phyloP scores from a whole-genome alignment of 53 echinoderm and acorn worm species.

The Apostichopus leukothele region DNA sequence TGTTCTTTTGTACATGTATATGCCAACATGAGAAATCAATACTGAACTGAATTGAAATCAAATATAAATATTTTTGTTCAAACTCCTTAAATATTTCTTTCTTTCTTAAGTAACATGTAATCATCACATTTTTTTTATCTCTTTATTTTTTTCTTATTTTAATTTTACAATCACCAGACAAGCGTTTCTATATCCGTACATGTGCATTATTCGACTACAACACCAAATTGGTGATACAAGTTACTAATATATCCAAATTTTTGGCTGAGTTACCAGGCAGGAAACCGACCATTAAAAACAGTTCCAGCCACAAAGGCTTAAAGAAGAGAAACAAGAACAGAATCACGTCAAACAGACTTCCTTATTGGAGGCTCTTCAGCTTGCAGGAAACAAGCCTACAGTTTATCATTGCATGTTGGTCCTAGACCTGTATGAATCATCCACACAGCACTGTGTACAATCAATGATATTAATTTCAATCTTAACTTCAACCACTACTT shows the following conservation, averaged over 20 bases:
- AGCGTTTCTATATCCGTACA: neutral
- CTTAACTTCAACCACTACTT: too few relatives aligned
- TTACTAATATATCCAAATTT: neutral
- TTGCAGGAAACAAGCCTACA: neutral
- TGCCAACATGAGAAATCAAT: too few relatives aligned
- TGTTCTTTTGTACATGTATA: too few relatives aligned
- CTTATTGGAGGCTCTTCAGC: conserved; percentile 21
- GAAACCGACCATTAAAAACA: conserved; percentile 25
- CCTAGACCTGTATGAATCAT: conserved; percentile 7
- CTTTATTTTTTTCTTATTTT: too few relatives aligned
- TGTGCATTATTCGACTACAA: neutral
- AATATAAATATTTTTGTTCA: too few relatives aligned
- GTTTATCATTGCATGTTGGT: neutral
- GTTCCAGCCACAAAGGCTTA: conserved; percentile 33
- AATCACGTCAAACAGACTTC: conserved; percentile 41
- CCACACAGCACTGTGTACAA: neutral
- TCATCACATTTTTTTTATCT: too few relatives aligned
- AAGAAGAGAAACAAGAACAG: conserved; percentile 14
- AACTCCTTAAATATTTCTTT: too few relatives aligned
- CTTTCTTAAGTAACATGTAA: too few relatives aligned
- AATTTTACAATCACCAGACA: too few relatives aligned
- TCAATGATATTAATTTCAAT: too few relatives aligned
- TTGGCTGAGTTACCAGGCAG: conserved; percentile 15
- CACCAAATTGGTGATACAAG: neutral
- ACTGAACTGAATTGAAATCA: too few relatives aligned